Percentiles rank a stretch among this genome's conserved stretches.
These are phyloP conservation scores for Trachemys scripta DNA, from an alignment of 2,113 vertebrate species.

Conservation along the genomic window DNA sequence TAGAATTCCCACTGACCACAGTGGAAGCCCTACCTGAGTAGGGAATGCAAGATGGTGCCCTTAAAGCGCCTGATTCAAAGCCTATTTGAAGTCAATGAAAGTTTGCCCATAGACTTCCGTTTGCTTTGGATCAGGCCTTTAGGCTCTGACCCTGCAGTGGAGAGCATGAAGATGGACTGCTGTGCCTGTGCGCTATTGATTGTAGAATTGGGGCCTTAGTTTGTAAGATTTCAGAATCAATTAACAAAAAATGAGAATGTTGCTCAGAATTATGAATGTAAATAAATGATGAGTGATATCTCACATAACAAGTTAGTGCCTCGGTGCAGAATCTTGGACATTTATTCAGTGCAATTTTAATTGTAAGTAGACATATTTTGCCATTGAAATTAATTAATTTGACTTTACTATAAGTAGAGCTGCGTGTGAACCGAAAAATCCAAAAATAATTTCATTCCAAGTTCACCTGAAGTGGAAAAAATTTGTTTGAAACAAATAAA, in stretches of 20 bases:
- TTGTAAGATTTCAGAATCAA: conserved; percentile 35
- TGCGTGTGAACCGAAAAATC: background rate
- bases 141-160: background rate
- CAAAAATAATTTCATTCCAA: background rate
- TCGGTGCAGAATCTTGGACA: background rate
- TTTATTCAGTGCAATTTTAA: background rate
- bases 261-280: conserved; percentile 13
- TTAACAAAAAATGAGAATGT: background rate
- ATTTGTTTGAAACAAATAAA: background rate
- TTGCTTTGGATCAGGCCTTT: background rate
- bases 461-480: background rate
- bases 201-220: conserved; percentile 23
- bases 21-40: conserved; percentile 63
- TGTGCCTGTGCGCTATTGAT: conserved; percentile 22
- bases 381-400: conserved; percentile 11
- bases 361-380: background rate
- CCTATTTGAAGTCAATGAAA: background rate
- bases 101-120: background rate
- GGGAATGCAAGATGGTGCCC: conserved; percentile 49
- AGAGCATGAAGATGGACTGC: background rate
- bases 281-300: conserved; percentile 34
- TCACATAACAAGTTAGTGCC: background rate
- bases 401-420: background rate
- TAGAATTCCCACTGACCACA: background rate
- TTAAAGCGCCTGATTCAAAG: conserved; percentile 33